These are phyloP conservation scores for Drosophila buzzatii DNA, from an alignment of 2,888 invertebrate species.

Conservation along the genomic window DNA sequence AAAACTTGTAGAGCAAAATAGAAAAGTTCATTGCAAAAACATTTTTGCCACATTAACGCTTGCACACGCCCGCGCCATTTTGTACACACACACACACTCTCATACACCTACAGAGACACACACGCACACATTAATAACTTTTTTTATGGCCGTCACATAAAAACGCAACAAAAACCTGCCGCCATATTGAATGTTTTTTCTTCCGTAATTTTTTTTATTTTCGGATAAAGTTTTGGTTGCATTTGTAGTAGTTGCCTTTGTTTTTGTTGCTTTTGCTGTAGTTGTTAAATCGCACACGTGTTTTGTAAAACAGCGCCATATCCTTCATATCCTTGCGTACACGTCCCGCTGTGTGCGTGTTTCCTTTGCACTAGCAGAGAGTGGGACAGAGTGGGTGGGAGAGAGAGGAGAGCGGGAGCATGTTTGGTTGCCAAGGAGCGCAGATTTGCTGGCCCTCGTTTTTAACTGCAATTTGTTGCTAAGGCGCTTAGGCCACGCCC, in stretches of 20 bases:
- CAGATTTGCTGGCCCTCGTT: constrained; percentile 61
- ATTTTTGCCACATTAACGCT: constrained; percentile 80
- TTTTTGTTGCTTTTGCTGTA: constrained; percentile 49
- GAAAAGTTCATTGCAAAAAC: constrained; percentile 65
- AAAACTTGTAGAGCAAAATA: constrained; percentile 42
- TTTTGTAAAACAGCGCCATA: constrained; percentile 72
- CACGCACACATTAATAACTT: constrained; percentile 70
- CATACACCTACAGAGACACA: constrained; percentile 11
- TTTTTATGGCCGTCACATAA: constrained; percentile 75
- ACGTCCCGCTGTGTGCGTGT: constrained; percentile 53
- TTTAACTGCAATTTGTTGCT: constrained; percentile 76
- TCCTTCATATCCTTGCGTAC: constrained; percentile 69
- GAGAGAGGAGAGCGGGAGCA: neutral
- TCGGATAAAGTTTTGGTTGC: constrained; percentile 34
- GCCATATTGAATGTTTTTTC: constrained; percentile 53
- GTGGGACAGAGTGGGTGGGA: accelerated
- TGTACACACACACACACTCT: constrained; percentile 21
- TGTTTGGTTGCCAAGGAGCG: constrained; percentile 27
- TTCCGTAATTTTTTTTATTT: neutral
- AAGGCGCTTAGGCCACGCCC: constrained; percentile 59
- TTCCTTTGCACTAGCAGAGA: neutral
- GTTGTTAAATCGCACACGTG: constrained; percentile 80
- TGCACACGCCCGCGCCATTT: constrained; percentile 77
- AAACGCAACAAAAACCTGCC: constrained; percentile 71
- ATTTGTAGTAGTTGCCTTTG: constrained; percentile 44